phyloP scores from a whole-genome alignment of 2,888 invertebrate genomes.

The Mythimna impura region DNA sequence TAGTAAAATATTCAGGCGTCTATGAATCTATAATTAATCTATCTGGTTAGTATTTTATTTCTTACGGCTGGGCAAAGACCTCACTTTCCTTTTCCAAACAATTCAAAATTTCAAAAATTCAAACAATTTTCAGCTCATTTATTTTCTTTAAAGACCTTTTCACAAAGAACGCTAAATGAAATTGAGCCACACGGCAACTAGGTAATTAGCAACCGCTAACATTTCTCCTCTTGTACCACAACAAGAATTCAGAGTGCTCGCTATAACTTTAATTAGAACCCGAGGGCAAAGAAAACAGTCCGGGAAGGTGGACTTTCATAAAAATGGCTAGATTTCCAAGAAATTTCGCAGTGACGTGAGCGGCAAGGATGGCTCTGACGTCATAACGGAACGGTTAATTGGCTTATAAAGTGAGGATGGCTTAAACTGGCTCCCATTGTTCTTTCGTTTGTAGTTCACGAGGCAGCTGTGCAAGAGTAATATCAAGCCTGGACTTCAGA shows the following conservation, averaged over 20 bases:
- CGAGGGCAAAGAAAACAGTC: constrained; percentile 80
- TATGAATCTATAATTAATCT: no score
- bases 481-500: not conserved
- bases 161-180: not conserved
- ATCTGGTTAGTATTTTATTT: no score
- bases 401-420: not conserved
- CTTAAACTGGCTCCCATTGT: not conserved
- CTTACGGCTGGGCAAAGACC: no score
- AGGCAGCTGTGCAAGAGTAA: not conserved
- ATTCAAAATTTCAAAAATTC: no score
- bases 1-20: no score
- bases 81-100: no score
- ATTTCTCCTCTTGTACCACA: constrained; percentile 61
- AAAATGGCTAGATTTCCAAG: constrained; percentile 74
- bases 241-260: constrained; percentile 70
- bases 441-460: not conserved
- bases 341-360: constrained; percentile 55
- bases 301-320: constrained; percentile 70
- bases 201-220: constrained; percentile 50
- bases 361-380: constrained; percentile 17
- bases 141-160: not conserved
- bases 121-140: no score
- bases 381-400: constrained; percentile 31
- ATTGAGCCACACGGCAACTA: constrained; percentile 1
- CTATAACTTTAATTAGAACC: constrained; percentile 86